These are phyloP conservation scores for Lota lota DNA, from an alignment of 2,113 vertebrate species.

Conservation along the genomic window DNA sequence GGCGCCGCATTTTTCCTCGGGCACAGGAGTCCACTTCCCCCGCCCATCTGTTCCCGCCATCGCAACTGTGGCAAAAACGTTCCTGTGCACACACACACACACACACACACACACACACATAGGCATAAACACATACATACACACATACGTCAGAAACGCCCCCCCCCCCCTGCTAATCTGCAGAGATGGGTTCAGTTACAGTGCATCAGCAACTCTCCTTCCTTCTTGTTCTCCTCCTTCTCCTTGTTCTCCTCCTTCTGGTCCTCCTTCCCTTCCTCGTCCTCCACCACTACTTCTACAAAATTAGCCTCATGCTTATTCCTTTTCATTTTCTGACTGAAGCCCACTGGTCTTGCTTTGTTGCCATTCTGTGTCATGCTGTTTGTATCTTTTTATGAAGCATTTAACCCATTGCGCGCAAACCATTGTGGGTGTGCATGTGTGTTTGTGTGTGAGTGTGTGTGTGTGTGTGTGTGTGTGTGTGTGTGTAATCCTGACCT, in stretches of 20 bases:
- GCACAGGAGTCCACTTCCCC: conserved; percentile 75
- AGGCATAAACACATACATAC: conserved; percentile 20
- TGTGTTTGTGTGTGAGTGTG: no score
- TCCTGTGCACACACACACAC: conserved; percentile 35
- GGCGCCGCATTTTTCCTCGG: conserved; percentile 71
- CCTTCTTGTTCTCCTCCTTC: no score
- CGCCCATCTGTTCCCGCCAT: conserved; percentile 72
- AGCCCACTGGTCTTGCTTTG: conserved; percentile 28
- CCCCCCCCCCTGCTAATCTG: conserved; percentile 43
- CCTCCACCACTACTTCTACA: conserved; percentile 16
- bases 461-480: no score
- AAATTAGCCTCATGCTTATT: conserved; percentile 47
- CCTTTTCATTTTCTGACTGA: conserved; percentile 8
- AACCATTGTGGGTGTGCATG: not conserved
- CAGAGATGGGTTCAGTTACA: conserved; percentile 54
- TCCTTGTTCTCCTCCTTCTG: no score
- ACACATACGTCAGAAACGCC: conserved; percentile 49
- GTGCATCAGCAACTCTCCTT: conserved; percentile 31
- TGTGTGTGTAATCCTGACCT: no score
- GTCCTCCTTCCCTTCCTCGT: conserved; percentile 18
- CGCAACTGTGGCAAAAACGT: conserved; percentile 48
- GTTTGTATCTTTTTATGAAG: conserved; percentile 28
- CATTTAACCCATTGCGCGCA: conserved; percentile 2
- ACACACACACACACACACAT: conserved; percentile 41
- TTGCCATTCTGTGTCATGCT: conserved; percentile 24